phyloP scores from a whole-genome alignment of 2,797 vertebrate genomes.

The Gymnothorax reevesii region DNA sequence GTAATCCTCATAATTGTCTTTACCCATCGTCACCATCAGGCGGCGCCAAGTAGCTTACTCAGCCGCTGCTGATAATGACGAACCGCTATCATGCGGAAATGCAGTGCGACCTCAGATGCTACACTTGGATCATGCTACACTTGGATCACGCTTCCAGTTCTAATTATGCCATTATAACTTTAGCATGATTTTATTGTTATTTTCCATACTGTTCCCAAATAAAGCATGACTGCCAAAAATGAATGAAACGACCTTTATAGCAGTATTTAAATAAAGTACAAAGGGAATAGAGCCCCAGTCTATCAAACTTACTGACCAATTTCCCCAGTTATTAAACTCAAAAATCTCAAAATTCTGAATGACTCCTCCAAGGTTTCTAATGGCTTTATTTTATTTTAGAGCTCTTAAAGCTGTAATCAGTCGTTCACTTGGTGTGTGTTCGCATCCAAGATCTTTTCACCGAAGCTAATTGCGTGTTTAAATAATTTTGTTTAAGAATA shows the following conservation, averaged over 20 bases:
- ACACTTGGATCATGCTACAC: background rate
- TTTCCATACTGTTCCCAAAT: background rate
- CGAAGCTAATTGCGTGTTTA: background rate
- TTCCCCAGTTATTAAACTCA: background rate
- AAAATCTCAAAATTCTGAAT: background rate
- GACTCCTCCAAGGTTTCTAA: background rate
- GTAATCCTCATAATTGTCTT: background rate
- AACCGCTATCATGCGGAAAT: background rate
- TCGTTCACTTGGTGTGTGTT: background rate
- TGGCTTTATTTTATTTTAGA: background rate
- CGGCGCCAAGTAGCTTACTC: slow-evolving; percentile 7
- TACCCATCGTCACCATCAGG: slow-evolving; percentile 12
- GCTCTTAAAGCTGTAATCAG: background rate
- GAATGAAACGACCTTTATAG: background rate
- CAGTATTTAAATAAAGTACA: background rate
- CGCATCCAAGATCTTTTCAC: background rate
- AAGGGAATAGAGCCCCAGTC: background rate
- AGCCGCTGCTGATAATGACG: background rate
- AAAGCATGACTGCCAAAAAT: background rate
- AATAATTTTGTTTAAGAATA: background rate
- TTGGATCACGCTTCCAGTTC: background rate
- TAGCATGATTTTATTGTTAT: background rate
- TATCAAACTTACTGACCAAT: background rate
- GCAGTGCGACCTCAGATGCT: background rate
- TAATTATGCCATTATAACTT: background rate